Percentiles rank a stretch among this genome's conserved stretches.
Conservation (phyloP, 1,140 invertebrate genomes). For the Trichonephila clavata region DNA sequence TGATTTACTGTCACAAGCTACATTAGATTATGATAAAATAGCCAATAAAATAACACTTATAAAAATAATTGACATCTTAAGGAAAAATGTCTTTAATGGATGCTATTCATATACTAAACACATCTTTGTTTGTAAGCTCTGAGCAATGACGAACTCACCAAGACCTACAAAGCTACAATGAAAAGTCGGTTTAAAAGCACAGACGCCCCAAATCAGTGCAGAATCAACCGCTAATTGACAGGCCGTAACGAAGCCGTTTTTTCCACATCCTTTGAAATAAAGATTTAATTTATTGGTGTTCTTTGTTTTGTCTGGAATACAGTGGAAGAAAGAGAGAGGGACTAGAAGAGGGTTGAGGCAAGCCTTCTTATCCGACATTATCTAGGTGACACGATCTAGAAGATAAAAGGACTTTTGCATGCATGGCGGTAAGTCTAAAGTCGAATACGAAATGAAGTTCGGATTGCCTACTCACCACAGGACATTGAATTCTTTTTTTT, state of each 20-base stretch:
- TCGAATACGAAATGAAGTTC: constrained; percentile 13
- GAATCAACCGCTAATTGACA: constrained; percentile 29
- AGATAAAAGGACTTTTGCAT: constrained; percentile 12
- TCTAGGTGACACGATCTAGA: not conserved
- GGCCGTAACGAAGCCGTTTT: constrained; percentile 12
- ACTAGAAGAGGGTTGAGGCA: not conserved
- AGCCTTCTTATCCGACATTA: constrained; percentile 10
- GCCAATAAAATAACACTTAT: not conserved
- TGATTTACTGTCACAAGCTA: not conserved
- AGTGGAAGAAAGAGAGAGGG: not conserved
- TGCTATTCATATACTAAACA: not conserved
- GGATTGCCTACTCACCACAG: not conserved
- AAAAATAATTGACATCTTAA: not conserved
- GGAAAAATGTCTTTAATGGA: not conserved
- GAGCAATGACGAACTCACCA: not conserved
- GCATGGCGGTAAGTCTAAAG: not conserved
- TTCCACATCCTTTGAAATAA: not conserved
- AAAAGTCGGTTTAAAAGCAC: not conserved
- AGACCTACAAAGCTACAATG: not conserved
- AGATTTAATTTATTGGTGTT: constrained; percentile 16
- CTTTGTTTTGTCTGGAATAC: constrained; percentile 31
- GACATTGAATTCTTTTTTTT: not conserved
- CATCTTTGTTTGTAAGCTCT: not conserved
- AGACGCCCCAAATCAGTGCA: not conserved
- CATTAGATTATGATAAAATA: not conserved